Evolutionary conservation across 1,140 invertebrate genomes (phyloP).

Genomic region (Pygmarrhopalites habei): DNA sequence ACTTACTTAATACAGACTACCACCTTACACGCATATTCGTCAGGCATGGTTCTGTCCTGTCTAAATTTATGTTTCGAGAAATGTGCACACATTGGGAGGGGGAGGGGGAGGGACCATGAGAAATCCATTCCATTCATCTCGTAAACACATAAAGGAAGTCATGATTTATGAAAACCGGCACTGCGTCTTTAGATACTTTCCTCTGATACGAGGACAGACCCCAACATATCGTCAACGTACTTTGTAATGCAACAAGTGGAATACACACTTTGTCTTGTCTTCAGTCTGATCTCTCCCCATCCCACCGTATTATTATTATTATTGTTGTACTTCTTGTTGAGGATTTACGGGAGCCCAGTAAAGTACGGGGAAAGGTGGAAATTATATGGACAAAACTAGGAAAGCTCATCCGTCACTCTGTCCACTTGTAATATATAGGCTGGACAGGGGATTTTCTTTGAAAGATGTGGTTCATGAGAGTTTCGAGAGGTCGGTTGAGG

Average conservation of each 20-base stretch:
- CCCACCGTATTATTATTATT: neutral
- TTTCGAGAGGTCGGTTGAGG: no score
- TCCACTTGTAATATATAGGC: no score
- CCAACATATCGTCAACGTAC: neutral
- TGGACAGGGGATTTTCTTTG: no score
- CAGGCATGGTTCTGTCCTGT: neutral
- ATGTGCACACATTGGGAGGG: neutral
- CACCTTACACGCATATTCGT: neutral
- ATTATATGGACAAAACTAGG: no score
- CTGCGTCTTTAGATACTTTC: neutral
- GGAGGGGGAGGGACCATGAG: neutral
- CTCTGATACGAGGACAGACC: slow-evolving; percentile 1
- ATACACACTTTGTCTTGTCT: neutral
- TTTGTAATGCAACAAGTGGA: no score
- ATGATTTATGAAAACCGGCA: slow-evolving; percentile 30
- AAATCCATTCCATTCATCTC: slow-evolving; percentile 12
- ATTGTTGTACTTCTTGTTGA: neutral
- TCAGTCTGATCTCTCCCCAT: neutral
- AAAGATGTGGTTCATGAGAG: no score
- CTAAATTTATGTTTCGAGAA: neutral
- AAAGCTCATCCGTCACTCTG: no score
- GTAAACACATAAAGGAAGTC: slow-evolving; percentile 24
- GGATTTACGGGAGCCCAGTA: neutral
- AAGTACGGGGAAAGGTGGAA: neutral
- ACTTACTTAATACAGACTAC: neutral